These are phyloP conservation scores for Festucalex cinctus DNA, from an alignment of 2,113 vertebrate species.

Conservation along the genomic window DNA sequence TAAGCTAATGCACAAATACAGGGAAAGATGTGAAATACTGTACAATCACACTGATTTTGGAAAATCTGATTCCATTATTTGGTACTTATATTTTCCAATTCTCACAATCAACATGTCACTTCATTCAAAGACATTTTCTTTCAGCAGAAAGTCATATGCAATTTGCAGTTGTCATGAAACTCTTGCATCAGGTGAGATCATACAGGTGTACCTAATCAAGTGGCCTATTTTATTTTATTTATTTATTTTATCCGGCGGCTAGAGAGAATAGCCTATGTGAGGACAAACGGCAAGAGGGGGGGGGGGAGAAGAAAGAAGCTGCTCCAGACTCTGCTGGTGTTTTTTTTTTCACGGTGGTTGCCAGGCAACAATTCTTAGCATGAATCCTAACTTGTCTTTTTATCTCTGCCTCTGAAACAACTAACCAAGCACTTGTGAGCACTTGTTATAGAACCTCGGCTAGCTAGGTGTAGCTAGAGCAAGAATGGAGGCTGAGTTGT, in stretches of 20 bases:
- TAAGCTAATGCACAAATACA: too few relatives aligned
- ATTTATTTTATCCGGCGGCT: conserved; percentile 18
- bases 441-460: too few relatives aligned
- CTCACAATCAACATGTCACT: too few relatives aligned
- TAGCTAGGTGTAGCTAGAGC: too few relatives aligned
- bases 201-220: background rate
- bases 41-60: too few relatives aligned
- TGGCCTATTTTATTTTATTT: background rate
- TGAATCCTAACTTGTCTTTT: conserved; percentile 64
- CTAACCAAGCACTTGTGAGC: background rate
- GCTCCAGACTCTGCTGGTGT: conserved; percentile 52
- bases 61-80: too few relatives aligned
- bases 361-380: conserved; percentile 74
- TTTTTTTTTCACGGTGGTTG: conserved; percentile 61
- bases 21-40: too few relatives aligned
- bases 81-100: too few relatives aligned
- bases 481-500: too few relatives aligned
- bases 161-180: too few relatives aligned
- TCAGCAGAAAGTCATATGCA: too few relatives aligned
- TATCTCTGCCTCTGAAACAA: conserved; percentile 48
- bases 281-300: conserved; percentile 41
- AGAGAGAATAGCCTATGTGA: conserved; percentile 26
- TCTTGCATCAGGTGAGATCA: background rate
- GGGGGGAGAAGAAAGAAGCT: conserved; percentile 15
- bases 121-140: too few relatives aligned